Percentiles rank a stretch among this genome's conserved stretches.
Conservation (phyloP, 2,888 invertebrate genomes). For the Pseudeuparius sepicola region DNA sequence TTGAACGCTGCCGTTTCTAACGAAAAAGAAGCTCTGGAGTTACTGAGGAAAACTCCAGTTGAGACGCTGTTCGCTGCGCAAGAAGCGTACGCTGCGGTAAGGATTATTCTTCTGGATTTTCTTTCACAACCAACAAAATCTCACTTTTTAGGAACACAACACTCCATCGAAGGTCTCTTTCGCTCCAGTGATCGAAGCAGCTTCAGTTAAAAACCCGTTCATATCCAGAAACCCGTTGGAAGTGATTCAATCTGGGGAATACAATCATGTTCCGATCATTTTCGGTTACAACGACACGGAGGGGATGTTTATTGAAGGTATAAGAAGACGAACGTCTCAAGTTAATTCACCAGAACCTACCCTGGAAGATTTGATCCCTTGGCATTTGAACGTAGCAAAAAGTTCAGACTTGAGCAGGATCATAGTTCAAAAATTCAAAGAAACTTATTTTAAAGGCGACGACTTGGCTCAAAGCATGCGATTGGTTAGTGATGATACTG, state of each 20-base stretch:
- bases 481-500: too few relatives aligned
- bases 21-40: slow-evolving; percentile 32
- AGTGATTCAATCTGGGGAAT: slow-evolving; percentile 29
- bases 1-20: slow-evolving; percentile 27
- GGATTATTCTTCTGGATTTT: slow-evolving; percentile 1
- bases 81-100: slow-evolving; percentile 20
- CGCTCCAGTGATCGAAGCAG: slow-evolving; percentile 25
- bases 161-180: too few relatives aligned
- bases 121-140: too few relatives aligned
- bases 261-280: slow-evolving; percentile 33
- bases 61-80: slow-evolving; percentile 34
- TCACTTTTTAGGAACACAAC: too few relatives aligned
- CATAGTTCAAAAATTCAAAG: slow-evolving; percentile 15
- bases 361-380: slow-evolving; percentile 21
- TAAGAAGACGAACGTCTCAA: too few relatives aligned
- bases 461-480: too few relatives aligned
- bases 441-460: slow-evolving; percentile 13
- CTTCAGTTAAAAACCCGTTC: slow-evolving; percentile 26
- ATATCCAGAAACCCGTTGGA: slow-evolving; percentile 29
- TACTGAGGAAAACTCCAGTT: slow-evolving; percentile 33
- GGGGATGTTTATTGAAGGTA: slow-evolving; percentile 28
- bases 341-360: too few relatives aligned
- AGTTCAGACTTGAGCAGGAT: slow-evolving; percentile 19
- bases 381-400: slow-evolving; percentile 20
- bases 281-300: slow-evolving; percentile 32